A percentile compares a stretch with the other conserved stretches of the same genome.
These are phyloP conservation scores for Myrmecophaga tridactyla DNA, from an alignment of 2,113 vertebrate genomes.

Conservation along the genomic window DNA sequence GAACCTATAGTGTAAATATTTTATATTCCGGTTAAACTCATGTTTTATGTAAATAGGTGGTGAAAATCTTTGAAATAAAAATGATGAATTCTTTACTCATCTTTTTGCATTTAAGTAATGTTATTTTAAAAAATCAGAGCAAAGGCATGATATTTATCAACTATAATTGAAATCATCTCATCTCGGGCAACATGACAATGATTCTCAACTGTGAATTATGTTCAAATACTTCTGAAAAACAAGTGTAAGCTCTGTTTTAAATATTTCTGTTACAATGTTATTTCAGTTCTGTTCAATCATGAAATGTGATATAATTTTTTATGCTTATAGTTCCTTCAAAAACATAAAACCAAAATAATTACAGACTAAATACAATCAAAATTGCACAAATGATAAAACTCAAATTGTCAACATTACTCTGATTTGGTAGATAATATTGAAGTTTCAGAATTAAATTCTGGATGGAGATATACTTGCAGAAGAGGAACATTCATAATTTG, in stretches of 20 bases:
- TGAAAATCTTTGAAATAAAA: slow-evolving; percentile 43
- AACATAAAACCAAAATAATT: not conserved
- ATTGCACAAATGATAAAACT: not conserved
- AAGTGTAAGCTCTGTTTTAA: not conserved
- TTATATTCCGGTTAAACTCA: not conserved
- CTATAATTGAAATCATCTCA: slow-evolving; percentile 20
- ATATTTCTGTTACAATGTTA: not conserved
- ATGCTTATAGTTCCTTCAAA: not conserved
- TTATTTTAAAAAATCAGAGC: slow-evolving; percentile 1
- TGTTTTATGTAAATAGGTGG: not conserved
- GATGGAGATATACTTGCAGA: not conserved
- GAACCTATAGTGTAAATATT: not conserved
- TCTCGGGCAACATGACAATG: not conserved
- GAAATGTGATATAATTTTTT: not conserved
- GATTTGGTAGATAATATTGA: not conserved
- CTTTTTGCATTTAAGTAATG: not conserved
- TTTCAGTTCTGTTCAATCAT: slow-evolving; percentile 3
- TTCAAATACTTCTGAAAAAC: not conserved
- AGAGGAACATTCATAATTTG: not conserved
- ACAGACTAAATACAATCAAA: not conserved
- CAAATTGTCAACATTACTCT: not conserved
- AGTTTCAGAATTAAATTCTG: not conserved
- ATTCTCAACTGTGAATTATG: not conserved
- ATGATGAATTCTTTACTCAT: not conserved
- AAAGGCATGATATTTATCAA: not conserved